phyloP scores from a whole-genome alignment of 2,888 invertebrate genomes.

The Hybos culiciformis region DNA sequence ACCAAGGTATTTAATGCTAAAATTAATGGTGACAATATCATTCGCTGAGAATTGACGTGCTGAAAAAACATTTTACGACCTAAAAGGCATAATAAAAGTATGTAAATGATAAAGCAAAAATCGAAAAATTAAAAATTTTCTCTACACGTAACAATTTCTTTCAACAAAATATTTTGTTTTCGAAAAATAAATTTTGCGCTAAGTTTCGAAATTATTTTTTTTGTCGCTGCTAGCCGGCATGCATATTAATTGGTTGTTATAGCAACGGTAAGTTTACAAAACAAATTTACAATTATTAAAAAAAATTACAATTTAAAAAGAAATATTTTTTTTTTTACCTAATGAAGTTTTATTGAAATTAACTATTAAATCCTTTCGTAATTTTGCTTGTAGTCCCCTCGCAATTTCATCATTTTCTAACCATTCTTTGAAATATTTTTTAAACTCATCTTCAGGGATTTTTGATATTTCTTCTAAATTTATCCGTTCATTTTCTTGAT shows the following conservation, averaged over 20 bases:
- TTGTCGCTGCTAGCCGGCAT: no score
- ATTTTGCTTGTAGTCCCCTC: constrained; percentile 25
- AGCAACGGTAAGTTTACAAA: not conserved
- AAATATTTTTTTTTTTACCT: constrained; percentile 28
- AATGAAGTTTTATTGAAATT: constrained; percentile 29
- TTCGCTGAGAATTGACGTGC: constrained; percentile 17
- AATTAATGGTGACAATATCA: constrained; percentile 25
- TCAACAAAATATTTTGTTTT: no score
- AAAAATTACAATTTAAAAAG: no score
- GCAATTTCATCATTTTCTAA: constrained; percentile 29
- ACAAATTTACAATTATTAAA: not conserved
- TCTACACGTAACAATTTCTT: no score
- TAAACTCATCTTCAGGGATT: constrained; percentile 29
- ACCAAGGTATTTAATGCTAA: constrained; percentile 30
- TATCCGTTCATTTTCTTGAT: no score
- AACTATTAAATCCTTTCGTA: constrained; percentile 28
- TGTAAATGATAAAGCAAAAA: not conserved
- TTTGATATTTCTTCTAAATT: constrained; percentile 25
- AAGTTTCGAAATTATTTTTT: no score
- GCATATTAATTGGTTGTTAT: not conserved
- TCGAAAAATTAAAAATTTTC: no score
- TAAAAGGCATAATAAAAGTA: constrained; percentile 7
- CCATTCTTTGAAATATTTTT: constrained; percentile 29
- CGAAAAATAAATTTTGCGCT: no score
- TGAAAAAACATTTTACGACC: constrained; percentile 23